Conservation (phyloP, 2,888 invertebrate genomes). For the Cyrtodaria siliqua region DNA sequence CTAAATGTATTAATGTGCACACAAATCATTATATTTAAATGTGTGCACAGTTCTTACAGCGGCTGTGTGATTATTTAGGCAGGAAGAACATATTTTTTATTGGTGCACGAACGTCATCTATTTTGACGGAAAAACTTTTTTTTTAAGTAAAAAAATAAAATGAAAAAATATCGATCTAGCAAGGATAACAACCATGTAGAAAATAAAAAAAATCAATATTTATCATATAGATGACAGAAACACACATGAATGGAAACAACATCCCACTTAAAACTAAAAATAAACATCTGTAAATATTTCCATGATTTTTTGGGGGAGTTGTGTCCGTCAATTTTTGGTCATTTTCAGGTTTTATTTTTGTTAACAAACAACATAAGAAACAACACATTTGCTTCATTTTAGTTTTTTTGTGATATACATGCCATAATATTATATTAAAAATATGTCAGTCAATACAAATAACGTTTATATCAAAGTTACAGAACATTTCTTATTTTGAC, state of each 20-base stretch:
- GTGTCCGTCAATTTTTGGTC: neutral
- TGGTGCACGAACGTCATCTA: neutral
- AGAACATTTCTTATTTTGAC: neutral
- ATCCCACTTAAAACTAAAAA: neutral
- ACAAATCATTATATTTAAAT: neutral
- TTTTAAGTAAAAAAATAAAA: neutral
- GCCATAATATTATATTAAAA: neutral
- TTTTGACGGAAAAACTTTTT: neutral
- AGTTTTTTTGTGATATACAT: neutral
- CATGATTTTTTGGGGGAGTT: neutral
- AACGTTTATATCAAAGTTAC: neutral
- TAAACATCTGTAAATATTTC: neutral
- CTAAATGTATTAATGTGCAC: neutral
- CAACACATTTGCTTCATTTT: neutral
- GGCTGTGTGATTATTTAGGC: neutral
- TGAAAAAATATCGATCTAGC: slow-evolving; percentile 2
- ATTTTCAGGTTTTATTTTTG: neutral
- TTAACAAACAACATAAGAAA: neutral
- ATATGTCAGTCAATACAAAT: neutral
- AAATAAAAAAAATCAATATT: neutral
- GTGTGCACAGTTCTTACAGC: neutral
- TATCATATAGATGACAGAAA: neutral
- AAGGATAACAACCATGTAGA: neutral
- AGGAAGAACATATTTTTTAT: neutral
- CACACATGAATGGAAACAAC: neutral